Percentiles rank a stretch among this genome's conserved stretches.
Evolutionary conservation across 1,140 invertebrate genomes (phyloP).

Genomic region (Brachionus rotundiformis): DNA sequence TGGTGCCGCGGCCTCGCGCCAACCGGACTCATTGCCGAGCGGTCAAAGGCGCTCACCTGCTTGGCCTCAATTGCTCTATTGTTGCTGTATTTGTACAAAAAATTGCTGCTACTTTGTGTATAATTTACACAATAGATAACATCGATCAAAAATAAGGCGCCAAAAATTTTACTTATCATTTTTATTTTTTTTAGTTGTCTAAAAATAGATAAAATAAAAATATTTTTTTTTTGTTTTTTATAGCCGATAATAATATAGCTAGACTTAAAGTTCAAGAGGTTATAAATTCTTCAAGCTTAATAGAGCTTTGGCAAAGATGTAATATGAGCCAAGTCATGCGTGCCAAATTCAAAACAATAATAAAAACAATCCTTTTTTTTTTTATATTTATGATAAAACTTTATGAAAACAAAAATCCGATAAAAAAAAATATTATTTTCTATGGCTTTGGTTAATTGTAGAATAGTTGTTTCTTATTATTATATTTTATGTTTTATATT

Average conservation of each 20-base stretch:
- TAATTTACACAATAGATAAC: not conserved
- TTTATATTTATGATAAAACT: conserved; percentile 13
- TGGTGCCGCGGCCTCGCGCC: not conserved
- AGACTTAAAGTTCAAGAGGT: conserved; percentile 40
- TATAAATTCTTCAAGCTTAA: conserved; percentile 33
- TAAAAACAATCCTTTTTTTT: conserved; percentile 45
- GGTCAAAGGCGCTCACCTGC: not conserved
- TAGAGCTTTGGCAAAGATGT: not conserved
- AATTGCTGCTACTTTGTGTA: not conserved
- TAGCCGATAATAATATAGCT: conserved; percentile 31
- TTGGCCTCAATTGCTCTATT: not conserved
- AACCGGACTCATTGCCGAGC: not conserved
- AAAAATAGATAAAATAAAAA: not conserved
- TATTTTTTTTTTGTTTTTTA: conserved; percentile 15
- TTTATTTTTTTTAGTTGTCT: not conserved
- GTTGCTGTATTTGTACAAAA: not conserved
- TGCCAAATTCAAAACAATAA: conserved; percentile 35
- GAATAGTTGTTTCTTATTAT: not conserved
- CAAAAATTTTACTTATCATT: conserved; percentile 21
- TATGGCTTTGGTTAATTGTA: not conserved
- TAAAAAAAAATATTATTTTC: not conserved
- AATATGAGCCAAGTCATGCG: conserved; percentile 44
- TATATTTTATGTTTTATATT: not conserved
- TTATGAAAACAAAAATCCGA: conserved; percentile 36
- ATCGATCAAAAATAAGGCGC: not conserved